Conservation (phyloP, 2,888 invertebrate species). For the Helobdella robusta region DNA sequence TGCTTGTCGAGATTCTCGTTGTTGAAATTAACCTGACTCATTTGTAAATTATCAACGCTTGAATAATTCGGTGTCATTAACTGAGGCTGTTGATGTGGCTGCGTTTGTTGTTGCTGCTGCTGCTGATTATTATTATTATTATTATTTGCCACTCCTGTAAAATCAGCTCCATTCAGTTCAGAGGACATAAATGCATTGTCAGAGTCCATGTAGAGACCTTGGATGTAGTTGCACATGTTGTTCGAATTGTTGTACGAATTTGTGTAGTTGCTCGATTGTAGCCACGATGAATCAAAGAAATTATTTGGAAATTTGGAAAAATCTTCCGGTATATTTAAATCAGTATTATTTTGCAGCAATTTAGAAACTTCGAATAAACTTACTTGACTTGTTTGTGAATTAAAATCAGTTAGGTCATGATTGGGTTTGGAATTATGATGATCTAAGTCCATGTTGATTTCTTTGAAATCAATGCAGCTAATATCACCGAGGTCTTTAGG, state of each 20-base stretch:
- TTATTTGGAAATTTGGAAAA: not conserved
- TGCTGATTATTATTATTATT: not conserved
- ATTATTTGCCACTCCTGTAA: not conserved
- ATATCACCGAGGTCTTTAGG: constrained; percentile 18
- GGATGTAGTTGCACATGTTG: constrained; percentile 15
- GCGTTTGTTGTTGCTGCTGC: not conserved
- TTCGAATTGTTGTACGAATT: constrained; percentile 1
- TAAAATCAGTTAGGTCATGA: not conserved
- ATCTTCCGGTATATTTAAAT: constrained; percentile 8
- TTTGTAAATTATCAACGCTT: not conserved
- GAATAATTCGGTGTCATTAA: not conserved
- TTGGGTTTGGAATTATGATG: not conserved
- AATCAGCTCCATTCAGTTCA: not conserved
- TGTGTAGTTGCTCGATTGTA: constrained; percentile 2
- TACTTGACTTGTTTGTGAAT: not conserved
- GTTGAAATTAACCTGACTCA: not conserved
- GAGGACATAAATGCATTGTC: constrained; percentile 14
- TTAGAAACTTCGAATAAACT: constrained; percentile 22
- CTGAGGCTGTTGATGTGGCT: not conserved
- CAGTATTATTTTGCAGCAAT: constrained; percentile 19
- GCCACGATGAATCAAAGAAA: constrained; percentile 16
- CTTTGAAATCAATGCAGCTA: constrained; percentile 22
- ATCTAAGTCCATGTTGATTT: constrained; percentile 21
- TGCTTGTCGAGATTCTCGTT: not conserved
- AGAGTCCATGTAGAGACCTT: constrained; percentile 11